A percentile compares a stretch with the other conserved stretches of the same genome.
These are phyloP conservation scores for Gnatocerus cornutus DNA, from an alignment of 2,888 invertebrate genomes.

Conservation along the genomic window DNA sequence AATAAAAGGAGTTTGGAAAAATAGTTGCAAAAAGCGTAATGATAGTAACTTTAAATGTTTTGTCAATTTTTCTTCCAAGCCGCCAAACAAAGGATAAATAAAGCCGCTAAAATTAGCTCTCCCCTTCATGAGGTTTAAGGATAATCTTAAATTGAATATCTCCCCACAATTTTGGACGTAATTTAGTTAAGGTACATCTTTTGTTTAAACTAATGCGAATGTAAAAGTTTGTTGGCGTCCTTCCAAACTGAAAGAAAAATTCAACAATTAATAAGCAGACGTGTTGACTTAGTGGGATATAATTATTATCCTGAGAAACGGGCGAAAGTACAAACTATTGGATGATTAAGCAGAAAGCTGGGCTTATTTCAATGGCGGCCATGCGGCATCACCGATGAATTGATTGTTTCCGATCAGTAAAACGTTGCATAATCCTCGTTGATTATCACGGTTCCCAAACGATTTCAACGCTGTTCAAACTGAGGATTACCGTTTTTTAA, in stretches of 20 bases:
- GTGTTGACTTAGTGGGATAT: conserved; percentile 3
- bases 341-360: conserved; percentile 48
- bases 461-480: conserved; percentile 50
- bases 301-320: conserved; percentile 9
- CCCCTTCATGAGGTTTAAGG: no score
- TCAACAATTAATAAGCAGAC: neutral
- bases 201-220: neutral
- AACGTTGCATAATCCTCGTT: conserved; percentile 56
- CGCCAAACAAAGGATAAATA: no score
- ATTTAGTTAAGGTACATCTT: no score
- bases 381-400: conserved; percentile 54
- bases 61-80: no score
- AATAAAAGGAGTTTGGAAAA: no score
- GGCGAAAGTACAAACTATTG: conserved; percentile 45
- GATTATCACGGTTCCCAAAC: conserved; percentile 54
- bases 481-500: conserved; percentile 53
- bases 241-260: neutral
- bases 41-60: no score
- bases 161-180: no score
- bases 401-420: conserved; percentile 56
- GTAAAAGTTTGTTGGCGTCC: conserved; percentile 12
- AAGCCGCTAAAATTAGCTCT: no score
- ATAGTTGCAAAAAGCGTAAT: no score
- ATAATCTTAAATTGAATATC: no score
- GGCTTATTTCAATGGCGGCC: conserved; percentile 46